Evolutionary conservation across 1,140 invertebrate species (phyloP).

Genomic region (Monomorium pharaonis): DNA sequence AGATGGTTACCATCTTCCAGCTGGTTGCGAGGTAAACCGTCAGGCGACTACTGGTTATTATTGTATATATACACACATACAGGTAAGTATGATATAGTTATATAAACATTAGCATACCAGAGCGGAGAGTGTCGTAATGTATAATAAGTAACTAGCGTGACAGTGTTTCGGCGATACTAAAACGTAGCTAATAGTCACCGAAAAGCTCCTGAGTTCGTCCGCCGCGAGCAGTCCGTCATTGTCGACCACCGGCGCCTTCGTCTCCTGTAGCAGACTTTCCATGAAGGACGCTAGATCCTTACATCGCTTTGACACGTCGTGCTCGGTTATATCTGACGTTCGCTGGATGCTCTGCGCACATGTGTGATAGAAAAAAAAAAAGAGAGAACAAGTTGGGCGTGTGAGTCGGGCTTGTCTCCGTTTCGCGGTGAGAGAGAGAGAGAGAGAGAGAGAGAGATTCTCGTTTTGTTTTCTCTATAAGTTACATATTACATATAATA

Average conservation of each 20-base stretch:
- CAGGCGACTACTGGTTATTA: not conserved
- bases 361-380: slow-evolving; percentile 74
- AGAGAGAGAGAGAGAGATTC: not conserved
- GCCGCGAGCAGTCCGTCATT: slow-evolving; percentile 81
- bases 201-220: slow-evolving; percentile 83
- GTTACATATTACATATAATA: too few relatives aligned
- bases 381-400: slow-evolving; percentile 57
- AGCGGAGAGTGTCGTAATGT: slow-evolving; percentile 57
- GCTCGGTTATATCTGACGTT: slow-evolving; percentile 75
- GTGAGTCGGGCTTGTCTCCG: not conserved
- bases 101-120: slow-evolving; percentile 61
- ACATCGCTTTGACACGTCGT: slow-evolving; percentile 88
- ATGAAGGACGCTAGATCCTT: slow-evolving; percentile 91
- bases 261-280: slow-evolving; percentile 90
- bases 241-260: slow-evolving; percentile 85
- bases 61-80: not conserved
- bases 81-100: not conserved
- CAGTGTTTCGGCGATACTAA: slow-evolving; percentile 71
- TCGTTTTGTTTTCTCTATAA: not conserved
- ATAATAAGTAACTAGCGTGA: slow-evolving; percentile 64
- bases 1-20: not conserved
- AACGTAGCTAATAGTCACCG: slow-evolving; percentile 85
- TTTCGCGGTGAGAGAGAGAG: not conserved
- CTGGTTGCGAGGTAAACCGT: slow-evolving; percentile 18
- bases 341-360: slow-evolving; percentile 82